A percentile compares a stretch with the other conserved stretches of the same genome.
These are phyloP conservation scores for Drosophila repleta DNA, from an alignment of 1,140 invertebrate genomes.

Conservation along the genomic window DNA sequence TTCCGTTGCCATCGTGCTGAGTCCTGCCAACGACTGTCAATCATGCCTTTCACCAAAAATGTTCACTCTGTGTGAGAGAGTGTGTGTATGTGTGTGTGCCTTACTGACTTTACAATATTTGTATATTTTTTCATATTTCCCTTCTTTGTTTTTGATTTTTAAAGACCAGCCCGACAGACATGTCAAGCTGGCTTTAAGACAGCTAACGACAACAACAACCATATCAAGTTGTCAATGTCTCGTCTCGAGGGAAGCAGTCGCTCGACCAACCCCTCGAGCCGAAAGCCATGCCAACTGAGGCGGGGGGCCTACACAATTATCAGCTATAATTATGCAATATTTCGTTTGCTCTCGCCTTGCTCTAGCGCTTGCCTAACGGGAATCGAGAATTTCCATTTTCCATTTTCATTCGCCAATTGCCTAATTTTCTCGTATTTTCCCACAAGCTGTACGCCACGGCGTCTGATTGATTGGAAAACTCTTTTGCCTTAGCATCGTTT, in stretches of 20 bases:
- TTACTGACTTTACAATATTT: constrained; percentile 67
- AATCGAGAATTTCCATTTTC: neutral
- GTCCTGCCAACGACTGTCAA: constrained; percentile 65
- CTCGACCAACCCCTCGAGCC: constrained; percentile 61
- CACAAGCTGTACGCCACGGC: constrained; percentile 40
- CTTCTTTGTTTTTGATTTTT: constrained; percentile 15
- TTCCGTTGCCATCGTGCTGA: constrained; percentile 75
- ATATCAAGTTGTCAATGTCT: constrained; percentile 66
- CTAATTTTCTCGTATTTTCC: constrained; percentile 70
- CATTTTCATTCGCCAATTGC: constrained; percentile 62
- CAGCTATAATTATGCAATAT: constrained; percentile 79
- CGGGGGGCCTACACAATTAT: constrained; percentile 58
- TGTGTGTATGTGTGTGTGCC: constrained; percentile 47
- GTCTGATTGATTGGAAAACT: constrained; percentile 75
- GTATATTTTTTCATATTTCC: constrained; percentile 1
- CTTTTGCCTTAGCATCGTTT: constrained; percentile 54
- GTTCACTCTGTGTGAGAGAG: constrained; percentile 31
- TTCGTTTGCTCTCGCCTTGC: constrained; percentile 7
- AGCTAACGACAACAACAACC: constrained; percentile 48
- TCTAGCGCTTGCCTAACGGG: neutral
- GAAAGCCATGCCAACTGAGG: constrained; percentile 1
- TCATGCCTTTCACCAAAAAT: constrained; percentile 63
- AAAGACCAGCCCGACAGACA: constrained; percentile 35
- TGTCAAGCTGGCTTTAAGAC: constrained; percentile 69
- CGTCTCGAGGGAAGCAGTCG: constrained; percentile 27